Percentiles rank a stretch among this genome's conserved stretches.
Conservation (phyloP, 2,888 invertebrate species). For the Yponomeuta sedellus region DNA sequence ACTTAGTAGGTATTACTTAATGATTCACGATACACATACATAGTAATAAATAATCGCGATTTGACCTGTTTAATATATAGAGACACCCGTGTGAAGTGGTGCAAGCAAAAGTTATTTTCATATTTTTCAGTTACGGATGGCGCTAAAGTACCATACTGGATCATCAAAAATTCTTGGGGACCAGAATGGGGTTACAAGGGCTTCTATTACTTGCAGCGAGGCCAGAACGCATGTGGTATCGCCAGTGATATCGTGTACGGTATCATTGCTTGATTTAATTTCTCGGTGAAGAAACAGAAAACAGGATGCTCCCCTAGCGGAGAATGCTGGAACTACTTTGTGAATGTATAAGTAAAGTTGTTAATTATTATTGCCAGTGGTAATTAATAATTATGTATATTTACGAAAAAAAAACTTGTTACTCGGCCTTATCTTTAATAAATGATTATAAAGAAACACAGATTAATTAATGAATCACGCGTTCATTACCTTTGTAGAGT, state of each 20-base stretch:
- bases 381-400: not conserved
- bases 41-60: too few relatives aligned
- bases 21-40: too few relatives aligned
- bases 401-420: not conserved
- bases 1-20: too few relatives aligned
- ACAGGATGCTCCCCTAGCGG: slow-evolving; percentile 1
- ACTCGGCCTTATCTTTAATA: too few relatives aligned
- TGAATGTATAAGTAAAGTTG: not conserved
- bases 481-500: too few relatives aligned
- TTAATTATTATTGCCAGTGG: not conserved
- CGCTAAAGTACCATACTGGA: slow-evolving; percentile 40
- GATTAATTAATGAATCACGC: too few relatives aligned
- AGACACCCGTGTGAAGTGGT: too few relatives aligned
- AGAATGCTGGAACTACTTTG: not conserved
- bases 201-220: slow-evolving; percentile 47
- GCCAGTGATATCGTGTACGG: slow-evolving; percentile 38
- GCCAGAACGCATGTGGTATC: slow-evolving; percentile 53
- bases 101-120: not conserved
- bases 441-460: too few relatives aligned
- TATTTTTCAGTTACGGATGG: slow-evolving; percentile 27
- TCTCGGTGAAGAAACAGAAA: not conserved
- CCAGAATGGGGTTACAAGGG: slow-evolving; percentile 40
- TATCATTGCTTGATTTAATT: slow-evolving; percentile 24
- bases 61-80: too few relatives aligned
- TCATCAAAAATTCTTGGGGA: slow-evolving; percentile 59